Percentiles rank a stretch among this genome's conserved stretches.
Evolutionary conservation across 2,797 vertebrate species (phyloP).

Genomic region (Bothrops alternatus): DNA sequence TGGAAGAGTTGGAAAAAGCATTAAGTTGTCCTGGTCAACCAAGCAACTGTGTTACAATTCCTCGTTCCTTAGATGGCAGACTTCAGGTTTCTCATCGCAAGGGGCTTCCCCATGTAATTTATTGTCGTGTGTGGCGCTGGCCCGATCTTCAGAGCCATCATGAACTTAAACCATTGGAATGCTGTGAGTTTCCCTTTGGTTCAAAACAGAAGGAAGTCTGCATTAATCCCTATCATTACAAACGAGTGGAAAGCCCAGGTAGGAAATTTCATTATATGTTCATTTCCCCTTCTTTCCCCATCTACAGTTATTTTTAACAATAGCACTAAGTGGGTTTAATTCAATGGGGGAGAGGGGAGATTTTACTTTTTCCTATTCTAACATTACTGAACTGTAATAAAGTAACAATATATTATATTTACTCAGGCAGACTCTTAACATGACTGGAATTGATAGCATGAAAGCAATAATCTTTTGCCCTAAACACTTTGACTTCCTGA

Average conservation of each 20-base stretch:
- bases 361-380: background rate
- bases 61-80: conserved; percentile 90
- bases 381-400: background rate
- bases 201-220: conserved; percentile 98
- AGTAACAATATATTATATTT: background rate
- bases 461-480: background rate
- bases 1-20: conserved; percentile 91
- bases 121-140: conserved; percentile 97
- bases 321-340: background rate
- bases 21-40: conserved; percentile 91
- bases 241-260: conserved; percentile 96
- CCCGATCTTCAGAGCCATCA: conserved; percentile 96
- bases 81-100: conserved; percentile 96
- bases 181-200: conserved; percentile 95
- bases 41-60: conserved; percentile 95
- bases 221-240: conserved; percentile 98
- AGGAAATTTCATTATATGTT: conserved; percentile 55
- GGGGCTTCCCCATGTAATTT: conserved; percentile 92
- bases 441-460: background rate
- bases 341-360: background rate
- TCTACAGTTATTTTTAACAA: conserved; percentile 2
- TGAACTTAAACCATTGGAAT: conserved; percentile 95
- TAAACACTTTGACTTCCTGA: background rate
- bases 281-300: conserved; percentile 23
- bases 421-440: background rate